A percentile compares a stretch with the other conserved stretches of the same genome.
Evolutionary conservation across 2,113 vertebrate genomes (phyloP).

Genomic region (Peucedramus taeniatus): DNA sequence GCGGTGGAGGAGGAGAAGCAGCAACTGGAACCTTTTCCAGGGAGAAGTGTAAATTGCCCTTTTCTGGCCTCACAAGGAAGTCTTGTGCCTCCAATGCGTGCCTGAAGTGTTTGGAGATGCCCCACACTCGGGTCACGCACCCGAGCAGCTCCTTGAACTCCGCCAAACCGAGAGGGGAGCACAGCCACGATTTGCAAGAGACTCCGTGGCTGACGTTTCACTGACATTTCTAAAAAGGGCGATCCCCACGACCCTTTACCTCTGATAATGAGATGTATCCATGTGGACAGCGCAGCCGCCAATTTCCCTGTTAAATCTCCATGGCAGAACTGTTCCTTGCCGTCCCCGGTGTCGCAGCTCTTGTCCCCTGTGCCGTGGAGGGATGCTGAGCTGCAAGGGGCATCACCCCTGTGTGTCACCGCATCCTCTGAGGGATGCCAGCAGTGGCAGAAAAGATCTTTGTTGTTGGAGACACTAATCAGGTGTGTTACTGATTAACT

Average conservation of each 20-base stretch:
- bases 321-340: neutral
- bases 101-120: neutral
- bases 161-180: neutral
- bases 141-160: neutral
- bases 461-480: neutral
- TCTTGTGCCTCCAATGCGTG: neutral
- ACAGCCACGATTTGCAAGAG: neutral
- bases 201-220: neutral
- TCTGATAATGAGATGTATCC: neutral
- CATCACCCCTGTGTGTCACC: neutral
- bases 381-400: neutral
- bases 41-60: neutral
- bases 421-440: neutral
- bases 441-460: neutral
- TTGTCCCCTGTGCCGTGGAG: fast-evolving
- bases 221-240: neutral
- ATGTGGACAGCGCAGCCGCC: neutral
- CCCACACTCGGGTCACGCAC: neutral
- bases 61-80: neutral
- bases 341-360: fast-evolving
- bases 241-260: neutral
- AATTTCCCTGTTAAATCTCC: neutral
- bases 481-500: conserved; percentile 66
- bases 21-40: neutral
- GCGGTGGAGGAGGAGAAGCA: neutral